Evolutionary conservation across 2,888 invertebrate genomes (phyloP).

Genomic region (Drosophila recens): DNA sequence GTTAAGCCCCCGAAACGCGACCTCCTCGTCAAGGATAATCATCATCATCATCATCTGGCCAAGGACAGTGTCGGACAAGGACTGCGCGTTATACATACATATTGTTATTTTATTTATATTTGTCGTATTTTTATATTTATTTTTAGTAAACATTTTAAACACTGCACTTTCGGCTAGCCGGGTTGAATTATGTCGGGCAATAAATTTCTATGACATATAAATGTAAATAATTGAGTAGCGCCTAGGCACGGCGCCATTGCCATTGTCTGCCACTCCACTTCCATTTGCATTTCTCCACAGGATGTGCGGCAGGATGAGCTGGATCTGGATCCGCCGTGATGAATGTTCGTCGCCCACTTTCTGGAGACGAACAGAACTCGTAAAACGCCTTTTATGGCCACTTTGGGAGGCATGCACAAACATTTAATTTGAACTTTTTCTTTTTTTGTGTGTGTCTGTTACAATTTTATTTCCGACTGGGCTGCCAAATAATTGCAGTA

Average conservation of each 20-base stretch:
- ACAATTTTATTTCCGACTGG: conserved; percentile 40
- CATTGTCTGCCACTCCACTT: conserved; percentile 28
- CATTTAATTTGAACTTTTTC: conserved; percentile 56
- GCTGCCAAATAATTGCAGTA: conserved; percentile 32
- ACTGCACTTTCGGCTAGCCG: conserved; percentile 67
- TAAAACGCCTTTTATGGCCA: conserved; percentile 67
- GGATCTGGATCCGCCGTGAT: conserved; percentile 57
- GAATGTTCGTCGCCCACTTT: conserved; percentile 44
- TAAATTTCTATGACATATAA: conserved; percentile 83
- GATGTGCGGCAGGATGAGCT: conserved; percentile 22
- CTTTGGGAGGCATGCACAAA: conserved; percentile 55
- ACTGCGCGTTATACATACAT: conserved; percentile 6
- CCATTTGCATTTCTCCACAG: conserved; percentile 36
- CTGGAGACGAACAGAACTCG: conserved; percentile 26
- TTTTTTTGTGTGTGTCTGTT: conserved; percentile 39
- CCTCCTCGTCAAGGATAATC: conserved; percentile 43
- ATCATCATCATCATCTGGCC: conserved; percentile 14
- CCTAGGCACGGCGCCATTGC: conserved; percentile 48
- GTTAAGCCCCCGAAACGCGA: conserved; percentile 51
- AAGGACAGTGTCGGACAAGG: conserved; percentile 22
- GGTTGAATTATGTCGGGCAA: conserved; percentile 80
- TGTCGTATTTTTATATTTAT: conserved; percentile 35
- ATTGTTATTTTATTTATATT: conserved; percentile 32
- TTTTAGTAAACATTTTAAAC: conserved; percentile 71
- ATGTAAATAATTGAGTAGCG: conserved; percentile 82